phyloP scores from a whole-genome alignment of 2,888 invertebrate genomes.

The Cephus spinipes region DNA sequence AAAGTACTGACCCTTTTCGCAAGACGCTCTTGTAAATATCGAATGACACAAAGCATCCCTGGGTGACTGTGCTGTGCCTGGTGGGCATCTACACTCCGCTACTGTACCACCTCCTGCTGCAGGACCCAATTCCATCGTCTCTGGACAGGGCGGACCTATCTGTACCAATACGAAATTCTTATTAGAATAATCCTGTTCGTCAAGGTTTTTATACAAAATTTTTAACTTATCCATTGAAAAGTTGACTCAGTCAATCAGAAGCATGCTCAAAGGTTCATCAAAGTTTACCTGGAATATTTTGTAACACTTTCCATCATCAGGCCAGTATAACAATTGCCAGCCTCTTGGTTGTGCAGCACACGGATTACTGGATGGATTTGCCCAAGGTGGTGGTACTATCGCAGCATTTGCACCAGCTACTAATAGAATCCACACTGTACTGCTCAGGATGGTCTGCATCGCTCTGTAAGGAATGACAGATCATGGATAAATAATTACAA shows the following conservation, averaged over 20 bases:
- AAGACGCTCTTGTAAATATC: conserved; percentile 81
- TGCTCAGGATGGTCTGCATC: conserved; percentile 39
- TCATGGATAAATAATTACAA: neutral
- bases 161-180: conserved; percentile 41
- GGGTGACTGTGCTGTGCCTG: conserved; percentile 80
- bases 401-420: conserved; percentile 68
- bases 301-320: conserved; percentile 85
- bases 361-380: conserved; percentile 83
- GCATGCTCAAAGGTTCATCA: conserved; percentile 11
- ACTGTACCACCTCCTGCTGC: conserved; percentile 70
- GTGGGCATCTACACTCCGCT: conserved; percentile 87
- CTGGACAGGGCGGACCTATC: conserved; percentile 84
- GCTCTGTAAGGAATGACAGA: conserved; percentile 39
- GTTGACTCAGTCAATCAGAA: neutral
- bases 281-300: conserved; percentile 81
- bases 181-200: neutral
- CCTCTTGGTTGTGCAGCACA: conserved; percentile 84
- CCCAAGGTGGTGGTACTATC: conserved; percentile 88
- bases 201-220: neutral
- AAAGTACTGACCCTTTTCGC: conserved; percentile 79
- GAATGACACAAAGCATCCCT: conserved; percentile 78
- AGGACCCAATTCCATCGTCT: conserved; percentile 86
- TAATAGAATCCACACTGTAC: conserved; percentile 43
- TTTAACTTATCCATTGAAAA: conserved; percentile 3
- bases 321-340: conserved; percentile 90